A percentile compares a stretch with the other conserved stretches of the same genome.
phyloP scores from a whole-genome alignment of 2,888 invertebrate species.

The Homarus gammarus region DNA sequence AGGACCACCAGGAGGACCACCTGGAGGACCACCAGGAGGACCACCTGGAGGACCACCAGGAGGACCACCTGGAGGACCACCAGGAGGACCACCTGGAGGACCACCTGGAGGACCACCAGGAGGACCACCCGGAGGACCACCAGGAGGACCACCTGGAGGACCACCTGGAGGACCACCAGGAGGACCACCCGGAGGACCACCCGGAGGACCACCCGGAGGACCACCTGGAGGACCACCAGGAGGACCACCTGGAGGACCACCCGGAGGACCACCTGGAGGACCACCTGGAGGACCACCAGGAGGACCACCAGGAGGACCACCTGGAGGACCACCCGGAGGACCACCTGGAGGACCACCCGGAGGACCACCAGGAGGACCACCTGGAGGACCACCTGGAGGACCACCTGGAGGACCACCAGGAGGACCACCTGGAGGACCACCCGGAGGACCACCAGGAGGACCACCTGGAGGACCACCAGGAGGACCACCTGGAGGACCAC shows the following conservation, averaged over 20 bases:
- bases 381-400: not conserved
- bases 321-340: not conserved
- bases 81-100: not conserved
- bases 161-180: no score
- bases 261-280: no score
- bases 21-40: not conserved
- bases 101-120: no score
- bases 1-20: not conserved
- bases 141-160: no score
- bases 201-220: no score
- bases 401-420: not conserved
- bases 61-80: not conserved
- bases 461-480: not conserved
- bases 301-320: no score
- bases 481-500: not conserved
- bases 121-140: no score
- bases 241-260: no score
- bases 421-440: not conserved
- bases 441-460: not conserved
- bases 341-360: not conserved
- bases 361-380: not conserved
- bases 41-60: not conserved
- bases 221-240: no score
- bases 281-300: no score
- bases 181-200: no score